Base-by-base conservation (phyloP, 2,888 invertebrate genomes). In the Pecten maximus region DNA sequence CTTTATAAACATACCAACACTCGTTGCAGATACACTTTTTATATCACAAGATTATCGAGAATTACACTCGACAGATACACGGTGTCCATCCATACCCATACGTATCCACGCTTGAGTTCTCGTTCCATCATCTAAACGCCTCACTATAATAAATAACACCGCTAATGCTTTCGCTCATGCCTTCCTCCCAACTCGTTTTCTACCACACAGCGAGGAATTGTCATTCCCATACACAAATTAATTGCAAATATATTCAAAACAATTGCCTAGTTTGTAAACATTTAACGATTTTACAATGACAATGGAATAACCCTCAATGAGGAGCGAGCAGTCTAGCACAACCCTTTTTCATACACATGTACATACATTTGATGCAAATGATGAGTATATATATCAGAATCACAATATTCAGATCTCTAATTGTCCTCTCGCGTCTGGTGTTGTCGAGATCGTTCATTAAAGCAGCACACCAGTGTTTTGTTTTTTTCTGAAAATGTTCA, bases 371-470 rank as follows among this genome's bases (percentile, higher is more conserved):
- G 74, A 74, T 74, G 74, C 74, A 74, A 44, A 35, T 8, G 16
- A 74, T 35, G 74, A 74, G 74, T 74, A 74, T 74, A 74, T 74
- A 74, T 74, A n/a, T n/a, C 12, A 74, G 74, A 74, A 74, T 74
- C 74, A 74, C 74, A 74, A 74, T 44, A 44, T 28, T 74, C 74
- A 74, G 74, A 74, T 74, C 74, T 74, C 74, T 74, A 74, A 35
- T 54, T 12, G 74, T 74, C 74, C 15, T 28, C 74, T 74, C 74
- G 74, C 15, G 10, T 28, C 2, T 2, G 23, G 23, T 23, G 48
- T 48, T 48, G 35, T 23, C 8, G 28, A 74, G 28, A 28, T 28
- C 28, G 35, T 28, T 35, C 74, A 8, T 74, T 74, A 74, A 74
- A 74, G 74, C 74, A 74, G 74, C 8, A 15, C 3, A 74, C 35